These are phyloP conservation scores for Ametastegia equiseti DNA, from an alignment of 2,888 invertebrate genomes.

Conservation along the genomic window DNA sequence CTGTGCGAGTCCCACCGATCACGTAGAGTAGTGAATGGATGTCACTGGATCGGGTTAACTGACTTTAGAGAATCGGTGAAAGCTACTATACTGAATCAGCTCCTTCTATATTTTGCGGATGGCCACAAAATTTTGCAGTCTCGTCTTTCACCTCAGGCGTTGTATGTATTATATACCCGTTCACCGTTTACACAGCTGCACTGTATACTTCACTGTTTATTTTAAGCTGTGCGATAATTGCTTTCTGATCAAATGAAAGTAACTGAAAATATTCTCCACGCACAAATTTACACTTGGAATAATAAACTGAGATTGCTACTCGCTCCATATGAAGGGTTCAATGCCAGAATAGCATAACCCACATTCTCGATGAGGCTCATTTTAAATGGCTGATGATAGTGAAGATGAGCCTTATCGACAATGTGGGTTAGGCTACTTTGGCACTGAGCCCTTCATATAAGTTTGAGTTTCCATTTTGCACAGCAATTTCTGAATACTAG, in stretches of 20 bases:
- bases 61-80: slow-evolving; percentile 68
- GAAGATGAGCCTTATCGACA: no score
- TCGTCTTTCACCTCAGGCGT: not conserved
- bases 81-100: slow-evolving; percentile 60
- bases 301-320: not conserved
- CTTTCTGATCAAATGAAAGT: not conserved
- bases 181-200: not conserved
- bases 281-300: not conserved
- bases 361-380: no score
- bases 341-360: no score
- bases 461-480: no score
- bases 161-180: not conserved
- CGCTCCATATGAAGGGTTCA: no score
- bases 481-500: no score
- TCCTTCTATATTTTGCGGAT: slow-evolving; percentile 11
- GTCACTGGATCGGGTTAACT: slow-evolving; percentile 75
- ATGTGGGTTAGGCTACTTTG: no score
- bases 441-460: no score
- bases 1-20: slow-evolving; percentile 23
- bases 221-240: not conserved
- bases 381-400: no score
- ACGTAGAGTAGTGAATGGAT: slow-evolving; percentile 66
- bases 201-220: not conserved
- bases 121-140: slow-evolving; percentile 6
- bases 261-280: not conserved